Conservation (phyloP, 2,888 invertebrate genomes). For the Sinodicranocentrus sp. region DNA sequence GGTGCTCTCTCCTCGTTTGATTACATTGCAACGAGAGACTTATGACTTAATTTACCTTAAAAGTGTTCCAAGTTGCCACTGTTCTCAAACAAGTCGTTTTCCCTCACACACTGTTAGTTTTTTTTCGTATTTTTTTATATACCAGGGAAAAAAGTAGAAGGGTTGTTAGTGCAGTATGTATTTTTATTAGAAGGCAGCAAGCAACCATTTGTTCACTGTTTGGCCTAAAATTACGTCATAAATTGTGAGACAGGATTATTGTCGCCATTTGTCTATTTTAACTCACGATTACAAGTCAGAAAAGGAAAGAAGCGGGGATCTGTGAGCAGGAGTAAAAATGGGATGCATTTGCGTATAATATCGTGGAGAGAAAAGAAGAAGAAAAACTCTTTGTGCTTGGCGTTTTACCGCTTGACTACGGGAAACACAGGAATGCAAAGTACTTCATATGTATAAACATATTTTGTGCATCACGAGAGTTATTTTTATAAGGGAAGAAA, state of each 20-base stretch:
- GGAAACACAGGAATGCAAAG: too few relatives aligned
- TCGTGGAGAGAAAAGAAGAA: conserved; percentile 24
- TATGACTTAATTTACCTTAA: conserved; percentile 73
- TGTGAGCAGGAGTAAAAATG: conserved; percentile 28
- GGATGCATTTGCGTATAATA: conserved; percentile 28
- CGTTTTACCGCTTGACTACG: too few relatives aligned
- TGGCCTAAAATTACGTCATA: conserved; percentile 71
- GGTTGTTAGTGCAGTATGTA: conserved; percentile 6
- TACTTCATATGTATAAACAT: not conserved
- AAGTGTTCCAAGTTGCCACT: too few relatives aligned
- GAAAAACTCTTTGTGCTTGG: too few relatives aligned
- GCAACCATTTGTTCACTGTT: conserved; percentile 9
- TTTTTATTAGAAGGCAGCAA: not conserved
- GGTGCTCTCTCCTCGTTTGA: conserved; percentile 49
- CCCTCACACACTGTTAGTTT: too few relatives aligned
- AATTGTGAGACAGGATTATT: conserved; percentile 68
- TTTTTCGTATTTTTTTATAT: conserved; percentile 1
- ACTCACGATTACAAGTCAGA: conserved; percentile 58
- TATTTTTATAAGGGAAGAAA: conserved; percentile 4
- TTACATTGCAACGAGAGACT: conserved; percentile 68
- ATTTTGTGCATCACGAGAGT: not conserved
- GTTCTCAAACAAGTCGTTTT: too few relatives aligned
- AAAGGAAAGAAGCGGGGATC: conserved; percentile 38
- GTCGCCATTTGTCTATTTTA: conserved; percentile 70
- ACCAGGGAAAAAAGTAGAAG: conserved; percentile 7